These are phyloP conservation scores for Lamellibrachia satsuma DNA, from an alignment of 2,888 invertebrate species.

Conservation along the genomic window DNA sequence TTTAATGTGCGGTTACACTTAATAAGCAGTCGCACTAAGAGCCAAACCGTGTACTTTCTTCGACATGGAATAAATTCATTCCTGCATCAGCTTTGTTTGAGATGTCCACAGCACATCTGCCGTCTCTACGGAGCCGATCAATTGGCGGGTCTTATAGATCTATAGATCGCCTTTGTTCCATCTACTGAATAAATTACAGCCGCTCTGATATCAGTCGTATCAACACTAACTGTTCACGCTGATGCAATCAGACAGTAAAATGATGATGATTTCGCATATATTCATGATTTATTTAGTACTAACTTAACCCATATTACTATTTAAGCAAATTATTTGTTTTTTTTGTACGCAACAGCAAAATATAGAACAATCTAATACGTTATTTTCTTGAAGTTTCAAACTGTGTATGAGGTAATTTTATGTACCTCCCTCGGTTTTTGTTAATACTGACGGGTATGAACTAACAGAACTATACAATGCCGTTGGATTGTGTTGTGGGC, in stretches of 20 bases:
- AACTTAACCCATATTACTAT: too few relatives aligned
- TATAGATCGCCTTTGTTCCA: not conserved
- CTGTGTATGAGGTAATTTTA: too few relatives aligned
- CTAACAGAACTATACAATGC: too few relatives aligned
- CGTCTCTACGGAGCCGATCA: not conserved
- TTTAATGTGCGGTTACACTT: not conserved
- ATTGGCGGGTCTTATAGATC: slow-evolving; percentile 3
- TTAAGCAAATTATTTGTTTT: too few relatives aligned
- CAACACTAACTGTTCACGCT: not conserved
- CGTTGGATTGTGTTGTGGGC: too few relatives aligned
- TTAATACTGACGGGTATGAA: too few relatives aligned
- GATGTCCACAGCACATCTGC: not conserved
- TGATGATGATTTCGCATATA: not conserved
- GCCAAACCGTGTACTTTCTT: not conserved
- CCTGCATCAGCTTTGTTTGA: not conserved
- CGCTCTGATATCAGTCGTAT: not conserved
- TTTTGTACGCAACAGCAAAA: too few relatives aligned
- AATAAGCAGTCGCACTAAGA: not conserved
- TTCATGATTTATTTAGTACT: not conserved
- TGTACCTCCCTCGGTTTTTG: too few relatives aligned
- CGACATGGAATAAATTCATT: not conserved
- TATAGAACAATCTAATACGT: too few relatives aligned
- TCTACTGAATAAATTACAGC: not conserved
- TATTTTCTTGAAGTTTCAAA: too few relatives aligned
- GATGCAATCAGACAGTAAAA: not conserved